These are phyloP conservation scores for Remorina albescens DNA, from an alignment of 2,797 vertebrate species.

Conservation along the genomic window DNA sequence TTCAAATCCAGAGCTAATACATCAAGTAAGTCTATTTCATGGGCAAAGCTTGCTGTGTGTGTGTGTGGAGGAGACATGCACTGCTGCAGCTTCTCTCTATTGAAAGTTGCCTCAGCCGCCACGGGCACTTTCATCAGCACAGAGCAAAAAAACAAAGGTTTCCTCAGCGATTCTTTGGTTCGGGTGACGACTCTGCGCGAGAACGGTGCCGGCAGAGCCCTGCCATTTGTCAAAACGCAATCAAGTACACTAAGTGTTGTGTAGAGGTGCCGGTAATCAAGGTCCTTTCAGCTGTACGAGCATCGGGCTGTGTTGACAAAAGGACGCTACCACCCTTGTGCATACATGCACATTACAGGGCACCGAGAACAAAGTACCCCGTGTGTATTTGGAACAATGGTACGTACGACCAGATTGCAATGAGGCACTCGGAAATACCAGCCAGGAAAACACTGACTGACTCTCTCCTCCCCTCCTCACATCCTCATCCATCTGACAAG, in stretches of 20 bases:
- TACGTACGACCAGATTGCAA: conserved; percentile 44
- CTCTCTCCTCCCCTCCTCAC: conserved; percentile 22
- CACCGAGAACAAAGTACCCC: neutral
- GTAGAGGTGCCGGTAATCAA: neutral
- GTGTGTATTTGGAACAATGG: conserved; percentile 16
- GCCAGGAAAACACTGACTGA: conserved; percentile 48
- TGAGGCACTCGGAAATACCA: conserved; percentile 39
- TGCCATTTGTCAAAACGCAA: conserved; percentile 6
- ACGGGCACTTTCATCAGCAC: conserved; percentile 40
- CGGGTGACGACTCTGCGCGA: neutral
- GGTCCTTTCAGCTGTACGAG: neutral
- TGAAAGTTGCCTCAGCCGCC: conserved; percentile 28
- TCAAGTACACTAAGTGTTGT: neutral
- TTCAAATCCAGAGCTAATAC: conserved; percentile 79
- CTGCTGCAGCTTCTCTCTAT: conserved; percentile 44
- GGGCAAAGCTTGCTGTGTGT: conserved; percentile 41
- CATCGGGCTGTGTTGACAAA: neutral
- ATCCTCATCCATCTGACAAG: conserved; percentile 54
- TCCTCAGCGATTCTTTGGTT: conserved; percentile 18
- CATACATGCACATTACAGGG: conserved; percentile 18
- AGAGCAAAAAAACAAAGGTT: conserved; percentile 34
- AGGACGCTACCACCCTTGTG: neutral
- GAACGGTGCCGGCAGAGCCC: neutral
- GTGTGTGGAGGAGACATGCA: conserved; percentile 46
- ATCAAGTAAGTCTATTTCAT: conserved; percentile 72